Conservation (phyloP, 1,140 invertebrate genomes). For the Drosophila sp. region DNA sequence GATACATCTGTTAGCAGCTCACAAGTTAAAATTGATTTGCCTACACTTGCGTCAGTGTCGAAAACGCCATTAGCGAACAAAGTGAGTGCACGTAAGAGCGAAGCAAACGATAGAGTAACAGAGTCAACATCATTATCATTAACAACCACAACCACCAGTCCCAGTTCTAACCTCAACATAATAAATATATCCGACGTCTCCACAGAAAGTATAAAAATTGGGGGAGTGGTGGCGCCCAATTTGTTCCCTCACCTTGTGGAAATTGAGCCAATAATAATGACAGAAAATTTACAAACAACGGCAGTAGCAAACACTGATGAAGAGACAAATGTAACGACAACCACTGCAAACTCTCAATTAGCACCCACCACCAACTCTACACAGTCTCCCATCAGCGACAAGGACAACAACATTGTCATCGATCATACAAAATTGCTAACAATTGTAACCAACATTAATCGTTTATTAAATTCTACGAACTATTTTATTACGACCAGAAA, state of each 20-base stretch:
- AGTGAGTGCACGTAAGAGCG: conserved; percentile 72
- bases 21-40: conserved; percentile 85
- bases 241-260: conserved; percentile 53
- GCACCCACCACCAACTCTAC: conserved; percentile 44
- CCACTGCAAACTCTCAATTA: conserved; percentile 40
- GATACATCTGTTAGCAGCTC: conserved; percentile 29
- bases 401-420: conserved; percentile 62
- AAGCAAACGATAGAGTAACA: conserved; percentile 24
- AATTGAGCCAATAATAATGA: conserved; percentile 40
- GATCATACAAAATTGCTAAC: conserved; percentile 76
- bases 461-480: conserved; percentile 84
- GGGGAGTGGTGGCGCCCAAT: conserved; percentile 13
- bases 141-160: conserved; percentile 39
- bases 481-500: conserved; percentile 84
- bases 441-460: conserved; percentile 81
- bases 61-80: conserved; percentile 38
- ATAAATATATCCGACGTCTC: conserved; percentile 15
- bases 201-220: conserved; percentile 14
- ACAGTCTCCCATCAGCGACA: conserved; percentile 30
- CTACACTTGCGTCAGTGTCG: conserved; percentile 84
- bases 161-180: conserved; percentile 28
- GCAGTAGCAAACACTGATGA: conserved; percentile 5
- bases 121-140: conserved; percentile 47
- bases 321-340: conserved; percentile 33
- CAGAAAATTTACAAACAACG: conserved; percentile 3